Percentiles rank a stretch among this genome's conserved stretches.
phyloP scores from a whole-genome alignment of 2,113 vertebrate species.

The Dunckerocampus dactyliophorus region DNA sequence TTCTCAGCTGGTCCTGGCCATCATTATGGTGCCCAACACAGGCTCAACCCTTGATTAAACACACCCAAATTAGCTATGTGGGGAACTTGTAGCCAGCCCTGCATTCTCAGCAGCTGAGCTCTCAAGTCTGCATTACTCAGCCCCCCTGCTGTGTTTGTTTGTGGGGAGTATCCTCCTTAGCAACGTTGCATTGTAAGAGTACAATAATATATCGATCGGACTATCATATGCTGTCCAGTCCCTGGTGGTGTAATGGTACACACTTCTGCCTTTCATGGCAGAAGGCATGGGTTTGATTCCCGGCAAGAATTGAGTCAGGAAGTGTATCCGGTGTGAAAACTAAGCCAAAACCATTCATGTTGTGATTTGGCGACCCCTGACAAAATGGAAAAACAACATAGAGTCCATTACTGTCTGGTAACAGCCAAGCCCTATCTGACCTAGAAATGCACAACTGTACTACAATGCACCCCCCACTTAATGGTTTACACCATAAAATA shows the following conservation, averaged over 20 bases:
- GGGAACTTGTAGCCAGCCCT: constrained; percentile 37
- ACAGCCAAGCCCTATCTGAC: too few relatives aligned
- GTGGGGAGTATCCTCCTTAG: constrained; percentile 14
- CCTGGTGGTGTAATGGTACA: neutral
- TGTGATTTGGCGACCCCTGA: too few relatives aligned
- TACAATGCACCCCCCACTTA: too few relatives aligned
- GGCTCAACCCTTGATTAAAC: constrained; percentile 45
- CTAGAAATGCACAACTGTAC: too few relatives aligned
- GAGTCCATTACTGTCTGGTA: too few relatives aligned
- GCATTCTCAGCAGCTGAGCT: constrained; percentile 52
- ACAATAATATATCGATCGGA: too few relatives aligned
- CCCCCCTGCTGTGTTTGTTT: constrained; percentile 38
- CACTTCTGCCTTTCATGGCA: too few relatives aligned
- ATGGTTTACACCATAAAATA: neutral
- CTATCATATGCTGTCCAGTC: neutral
- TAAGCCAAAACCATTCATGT: too few relatives aligned
- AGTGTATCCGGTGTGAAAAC: too few relatives aligned
- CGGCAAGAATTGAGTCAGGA: too few relatives aligned
- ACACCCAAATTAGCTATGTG: constrained; percentile 63
- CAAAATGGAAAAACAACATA: too few relatives aligned
- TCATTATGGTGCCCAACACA: constrained; percentile 40
- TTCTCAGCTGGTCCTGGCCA: constrained; percentile 54
- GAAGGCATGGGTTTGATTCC: too few relatives aligned
- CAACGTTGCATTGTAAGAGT: neutral
- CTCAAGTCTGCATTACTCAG: constrained; percentile 20